These are phyloP conservation scores for Calliopum simillimum DNA, from an alignment of 2,888 invertebrate species.

Conservation along the genomic window DNA sequence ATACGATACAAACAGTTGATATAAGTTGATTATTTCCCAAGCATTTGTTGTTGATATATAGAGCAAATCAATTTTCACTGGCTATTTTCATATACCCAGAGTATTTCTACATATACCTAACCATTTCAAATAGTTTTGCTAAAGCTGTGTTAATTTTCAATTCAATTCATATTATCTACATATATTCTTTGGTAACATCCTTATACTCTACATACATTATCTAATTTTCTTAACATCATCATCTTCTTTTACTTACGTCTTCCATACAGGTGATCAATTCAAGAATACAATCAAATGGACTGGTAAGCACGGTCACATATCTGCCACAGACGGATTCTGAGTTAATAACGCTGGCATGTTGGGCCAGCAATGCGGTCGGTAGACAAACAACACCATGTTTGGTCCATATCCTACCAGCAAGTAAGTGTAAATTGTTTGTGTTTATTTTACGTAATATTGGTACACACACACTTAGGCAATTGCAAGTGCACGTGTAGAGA, in stretches of 20 bases:
- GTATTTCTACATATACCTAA: no score
- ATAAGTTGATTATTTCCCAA: no score
- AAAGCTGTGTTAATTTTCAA: no score
- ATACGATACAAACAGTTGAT: no score
- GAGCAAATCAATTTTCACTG: no score
- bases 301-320: constrained; percentile 73
- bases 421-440: constrained; percentile 70
- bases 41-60: no score
- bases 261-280: constrained; percentile 68
- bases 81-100: no score
- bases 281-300: constrained; percentile 69
- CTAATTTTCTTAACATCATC: no score
- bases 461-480: no score
- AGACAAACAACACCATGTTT: constrained; percentile 84
- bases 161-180: neutral
- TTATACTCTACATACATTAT: no score
- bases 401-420: constrained; percentile 84
- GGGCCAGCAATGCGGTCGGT: constrained; percentile 88
- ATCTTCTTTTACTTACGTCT: neutral
- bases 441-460: neutral
- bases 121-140: no score
- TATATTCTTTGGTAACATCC: neutral
- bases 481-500: no score
- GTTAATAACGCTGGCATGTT: constrained; percentile 86
- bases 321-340: constrained; percentile 73